A percentile compares a stretch with the other conserved stretches of the same genome.
Conservation (phyloP, 2,888 invertebrate species). For the Tanypteryx hageni region DNA sequence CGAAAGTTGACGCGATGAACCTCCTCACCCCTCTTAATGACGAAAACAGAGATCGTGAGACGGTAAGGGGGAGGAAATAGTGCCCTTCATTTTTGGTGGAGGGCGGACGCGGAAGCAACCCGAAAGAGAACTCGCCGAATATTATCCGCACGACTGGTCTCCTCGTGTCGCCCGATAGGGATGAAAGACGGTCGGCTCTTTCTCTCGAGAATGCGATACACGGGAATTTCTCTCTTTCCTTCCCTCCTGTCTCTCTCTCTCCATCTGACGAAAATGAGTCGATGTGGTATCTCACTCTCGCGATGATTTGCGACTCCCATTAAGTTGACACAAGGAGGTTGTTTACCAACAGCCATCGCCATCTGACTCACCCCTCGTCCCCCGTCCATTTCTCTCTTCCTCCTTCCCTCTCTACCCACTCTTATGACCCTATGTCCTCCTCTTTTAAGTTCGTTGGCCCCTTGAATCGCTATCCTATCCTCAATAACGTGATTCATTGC, state of each 20-base stretch:
- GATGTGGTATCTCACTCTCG: neutral
- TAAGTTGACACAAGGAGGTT: neutral
- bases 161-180: neutral
- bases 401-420: neutral
- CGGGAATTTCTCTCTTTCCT: no score
- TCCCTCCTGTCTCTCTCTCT: neutral
- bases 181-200: neutral
- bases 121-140: neutral
- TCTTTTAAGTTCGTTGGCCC: neutral
- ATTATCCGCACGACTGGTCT: neutral
- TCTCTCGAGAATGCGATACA: neutral
- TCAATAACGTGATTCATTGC: no score
- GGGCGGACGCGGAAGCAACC: neutral
- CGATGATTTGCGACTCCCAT: conserved; percentile 37
- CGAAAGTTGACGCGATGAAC: neutral
- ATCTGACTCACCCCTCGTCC: neutral
- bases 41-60: neutral
- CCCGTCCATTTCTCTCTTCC: neutral
- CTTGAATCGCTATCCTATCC: no score
- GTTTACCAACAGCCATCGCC: conserved; percentile 13
- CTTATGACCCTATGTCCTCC: neutral
- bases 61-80: neutral
- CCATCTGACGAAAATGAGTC: neutral
- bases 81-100: neutral
- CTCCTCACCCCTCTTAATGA: neutral